Evolutionary conservation across 2,113 vertebrate genomes (phyloP), one percentile per base, ranked within the genome.

Genomic region (Podarcis cretensis): DNA sequence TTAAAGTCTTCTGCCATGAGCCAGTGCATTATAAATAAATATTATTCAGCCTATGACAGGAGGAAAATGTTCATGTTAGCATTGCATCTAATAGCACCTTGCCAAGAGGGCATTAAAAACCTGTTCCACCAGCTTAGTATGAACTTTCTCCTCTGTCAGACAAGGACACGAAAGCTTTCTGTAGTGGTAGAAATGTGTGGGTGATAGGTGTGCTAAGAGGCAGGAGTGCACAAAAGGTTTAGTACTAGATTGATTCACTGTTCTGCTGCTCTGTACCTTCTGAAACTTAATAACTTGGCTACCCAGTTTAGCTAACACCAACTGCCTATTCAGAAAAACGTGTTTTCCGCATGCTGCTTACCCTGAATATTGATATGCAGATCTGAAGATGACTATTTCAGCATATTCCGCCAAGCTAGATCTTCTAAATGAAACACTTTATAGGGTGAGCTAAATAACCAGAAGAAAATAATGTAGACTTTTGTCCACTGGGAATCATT

Each of bases 201-300:
- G 74, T 32, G 1, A 0, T 0, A 65, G 14, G 14, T 89, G 0
- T 0, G 75, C 3, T 54, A 9, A 66, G 59, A 76, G 30, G 37
- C 57, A 68, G 71, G 69, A 63, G 0, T 7, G 2, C 23, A 27
- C 0, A 1, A 16, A 37, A 37, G 4, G 10, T 54, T 83, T 35
- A 68, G 25, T 20, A 30, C 35, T 37, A 25, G 20, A 40, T 75
- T 85, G 71, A 54, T 37, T 85, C 83, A 63, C 21, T 10, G 5
- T 21, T 57, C 20, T 35, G 20, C n/a, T 25, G n/a, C 48, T 71
- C 4, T 20, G 18, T 57, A 5, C 9, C 23, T 80, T 16, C 48
- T 23, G 23, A 32, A 30, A 83, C 12, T 5, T 57, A 18, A 30
- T 25, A 76, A 9, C 2, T 23, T 76, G 40, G 59, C 20, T 10